Evolutionary conservation across 2,888 invertebrate genomes (phyloP).

Genomic region (Atrina japonica): DNA sequence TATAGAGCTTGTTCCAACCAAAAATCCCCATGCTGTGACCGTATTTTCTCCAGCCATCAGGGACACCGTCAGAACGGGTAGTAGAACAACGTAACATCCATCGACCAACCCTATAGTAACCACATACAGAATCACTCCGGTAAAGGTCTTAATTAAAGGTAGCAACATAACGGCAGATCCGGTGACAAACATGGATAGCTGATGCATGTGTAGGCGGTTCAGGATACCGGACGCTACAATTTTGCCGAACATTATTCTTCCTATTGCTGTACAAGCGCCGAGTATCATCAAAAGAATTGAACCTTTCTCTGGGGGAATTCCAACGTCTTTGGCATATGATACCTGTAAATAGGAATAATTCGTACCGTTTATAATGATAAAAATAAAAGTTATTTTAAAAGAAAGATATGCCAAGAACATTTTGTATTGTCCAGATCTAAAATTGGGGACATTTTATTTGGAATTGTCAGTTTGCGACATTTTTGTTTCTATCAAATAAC

Average conservation of each 20-base stretch:
- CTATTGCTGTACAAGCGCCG: constrained; percentile 67
- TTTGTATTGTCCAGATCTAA: too few relatives aligned
- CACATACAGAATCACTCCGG: constrained; percentile 61
- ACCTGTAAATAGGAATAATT: too few relatives aligned
- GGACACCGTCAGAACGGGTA: constrained; percentile 66
- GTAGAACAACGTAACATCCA: constrained; percentile 71
- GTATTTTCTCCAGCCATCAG: constrained; percentile 66
- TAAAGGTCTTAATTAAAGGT: constrained; percentile 64
- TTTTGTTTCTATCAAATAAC: too few relatives aligned
- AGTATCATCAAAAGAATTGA: constrained; percentile 67
- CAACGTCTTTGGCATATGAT: constrained; percentile 66
- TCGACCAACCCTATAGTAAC: constrained; percentile 68
- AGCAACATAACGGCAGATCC: constrained; percentile 68
- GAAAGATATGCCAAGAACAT: too few relatives aligned
- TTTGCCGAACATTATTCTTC: constrained; percentile 69
- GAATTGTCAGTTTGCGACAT: too few relatives aligned
- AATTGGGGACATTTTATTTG: too few relatives aligned
- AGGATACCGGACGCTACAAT: constrained; percentile 63
- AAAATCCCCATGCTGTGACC: constrained; percentile 71
- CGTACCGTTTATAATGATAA: too few relatives aligned
- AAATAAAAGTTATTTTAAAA: too few relatives aligned
- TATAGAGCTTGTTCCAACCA: constrained; percentile 65
- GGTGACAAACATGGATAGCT: constrained; percentile 71
- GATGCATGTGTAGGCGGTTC: constrained; percentile 70
- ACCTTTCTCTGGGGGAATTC: constrained; percentile 61